A percentile compares a stretch with the other conserved stretches of the same genome.
Conservation (phyloP, 2,888 invertebrate genomes). For the Heteromyza rotundicornis region DNA sequence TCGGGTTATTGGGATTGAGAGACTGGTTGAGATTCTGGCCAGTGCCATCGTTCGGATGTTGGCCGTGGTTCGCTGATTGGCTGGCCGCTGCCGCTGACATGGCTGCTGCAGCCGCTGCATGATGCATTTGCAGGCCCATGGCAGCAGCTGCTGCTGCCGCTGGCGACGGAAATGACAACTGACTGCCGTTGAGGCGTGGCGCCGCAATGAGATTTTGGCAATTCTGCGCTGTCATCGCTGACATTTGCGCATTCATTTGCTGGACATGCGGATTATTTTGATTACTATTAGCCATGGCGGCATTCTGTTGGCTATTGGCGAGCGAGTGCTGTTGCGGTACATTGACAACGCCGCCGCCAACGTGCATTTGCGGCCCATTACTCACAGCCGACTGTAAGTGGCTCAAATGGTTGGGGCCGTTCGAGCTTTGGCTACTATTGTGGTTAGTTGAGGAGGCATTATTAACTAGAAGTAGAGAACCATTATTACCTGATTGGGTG, state of each 20-base stretch:
- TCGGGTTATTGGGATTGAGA: conserved; percentile 29
- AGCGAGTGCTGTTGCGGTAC: conserved; percentile 25
- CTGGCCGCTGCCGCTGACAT: conserved; percentile 49
- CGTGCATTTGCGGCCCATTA: conserved; percentile 34
- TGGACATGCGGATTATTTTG: conserved; percentile 22
- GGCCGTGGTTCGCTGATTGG: conserved; percentile 43
- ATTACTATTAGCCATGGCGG: conserved; percentile 18
- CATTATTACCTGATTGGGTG: conserved; percentile 63
- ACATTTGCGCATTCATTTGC: conserved; percentile 36
- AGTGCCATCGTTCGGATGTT: conserved; percentile 23
- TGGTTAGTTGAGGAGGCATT: conserved; percentile 59
- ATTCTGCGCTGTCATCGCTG: conserved; percentile 45
- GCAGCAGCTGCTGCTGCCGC: conserved; percentile 60
- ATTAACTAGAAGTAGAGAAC: conserved; percentile 59
- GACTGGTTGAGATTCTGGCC: conserved; percentile 27
- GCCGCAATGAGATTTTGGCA: conserved; percentile 63
- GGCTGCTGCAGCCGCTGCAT: conserved; percentile 57
- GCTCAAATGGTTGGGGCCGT: conserved; percentile 32
- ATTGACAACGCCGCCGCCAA: conserved; percentile 21
- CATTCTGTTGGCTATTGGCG: conserved; percentile 17
- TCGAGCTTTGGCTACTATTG: conserved; percentile 41
- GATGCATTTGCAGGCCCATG: conserved; percentile 65
- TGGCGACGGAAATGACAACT: conserved; percentile 62
- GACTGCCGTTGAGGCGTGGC: conserved; percentile 68
- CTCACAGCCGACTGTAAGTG: conserved; percentile 32